Base-by-base conservation (phyloP, 2,797 vertebrate species). In the Acrocephalus scirpaceus region DNA sequence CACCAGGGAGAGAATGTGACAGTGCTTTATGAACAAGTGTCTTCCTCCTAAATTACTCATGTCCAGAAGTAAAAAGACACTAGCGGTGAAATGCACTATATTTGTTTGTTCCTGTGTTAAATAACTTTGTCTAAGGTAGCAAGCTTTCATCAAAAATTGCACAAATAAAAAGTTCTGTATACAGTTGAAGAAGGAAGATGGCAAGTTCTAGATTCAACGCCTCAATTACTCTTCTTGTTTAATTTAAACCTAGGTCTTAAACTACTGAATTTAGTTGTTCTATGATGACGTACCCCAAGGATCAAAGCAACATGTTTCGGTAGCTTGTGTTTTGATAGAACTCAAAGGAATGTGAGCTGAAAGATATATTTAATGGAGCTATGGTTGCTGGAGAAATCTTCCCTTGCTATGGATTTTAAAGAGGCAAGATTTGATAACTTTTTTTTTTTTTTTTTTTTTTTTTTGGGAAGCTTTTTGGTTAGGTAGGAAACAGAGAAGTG, bases 11-110 rank as follows among this genome's bases (percentile, higher is more conserved):
- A 47, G 72, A 77, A 50, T 42, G 47, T 15, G 13, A 36, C 16
- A 15, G 14, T 64, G 11, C 29, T 61, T 86, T 61, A 61, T 54
- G 58, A 81, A 70, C 19, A 27, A 82, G 8, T 7, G 4, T 23
- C 20, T 60, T 73, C 17, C 11, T 70, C 48, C 38, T 58, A 22
- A 67, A 62, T 6, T 20, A 75, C 29, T 42, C 0, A 42, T 79
- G 92, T 73, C 18, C 25, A 32, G 20, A 75, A 65, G 79, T 25
- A 61, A 54, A 60, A 92, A 26, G 3, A n/a, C 21, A 30, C 5
- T 7, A 84, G 29, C 16, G 25, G 8, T 67, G 29, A 77, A 56
- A 57, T 20, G 5, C 11, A 4, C 13, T 86, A 1, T 0, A 0
- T 12, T 61, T 83, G 32, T 65, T 82, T 26, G 4, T 69, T 58